These are phyloP conservation scores for Haemorhous mexicanus DNA, from an alignment of 2,113 vertebrate genomes.

Conservation along the genomic window DNA sequence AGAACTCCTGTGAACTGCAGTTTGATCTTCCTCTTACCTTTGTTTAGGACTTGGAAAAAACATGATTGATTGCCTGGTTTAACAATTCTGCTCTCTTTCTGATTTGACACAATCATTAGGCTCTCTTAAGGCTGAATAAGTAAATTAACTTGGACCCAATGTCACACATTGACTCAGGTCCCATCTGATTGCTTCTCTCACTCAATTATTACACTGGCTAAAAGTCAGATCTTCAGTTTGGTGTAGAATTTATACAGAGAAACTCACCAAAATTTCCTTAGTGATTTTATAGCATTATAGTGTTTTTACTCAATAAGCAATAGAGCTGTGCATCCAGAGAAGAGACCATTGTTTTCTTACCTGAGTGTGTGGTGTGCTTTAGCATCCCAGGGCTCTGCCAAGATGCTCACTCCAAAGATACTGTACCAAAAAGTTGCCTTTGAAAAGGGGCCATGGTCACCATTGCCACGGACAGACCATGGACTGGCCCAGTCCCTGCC, in stretches of 20 bases:
- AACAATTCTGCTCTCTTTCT: neutral
- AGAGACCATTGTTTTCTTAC: neutral
- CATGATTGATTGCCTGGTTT: neutral
- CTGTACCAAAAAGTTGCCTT: conserved; percentile 52
- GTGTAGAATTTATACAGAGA: neutral
- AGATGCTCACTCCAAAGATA: conserved; percentile 31
- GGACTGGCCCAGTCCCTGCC: neutral
- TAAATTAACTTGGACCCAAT: neutral
- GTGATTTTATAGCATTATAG: neutral
- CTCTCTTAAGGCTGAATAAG: neutral
- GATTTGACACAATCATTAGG: neutral
- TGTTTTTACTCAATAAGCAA: neutral
- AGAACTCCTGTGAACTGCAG: neutral
- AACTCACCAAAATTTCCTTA: neutral
- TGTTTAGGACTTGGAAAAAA: neutral
- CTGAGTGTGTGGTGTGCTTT: neutral
- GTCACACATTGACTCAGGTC: neutral
- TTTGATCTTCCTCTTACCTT: neutral
- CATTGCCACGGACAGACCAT: neutral
- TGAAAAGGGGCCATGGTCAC: neutral
- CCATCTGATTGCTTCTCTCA: neutral
- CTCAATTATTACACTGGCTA: neutral
- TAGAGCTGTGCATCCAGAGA: neutral
- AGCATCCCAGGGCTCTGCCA: neutral
- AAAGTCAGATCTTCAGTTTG: neutral